Evolutionary conservation across 2,888 invertebrate species (phyloP), one percentile per base, ranked within the genome.

Genomic region (Acronicta leporina): DNA sequence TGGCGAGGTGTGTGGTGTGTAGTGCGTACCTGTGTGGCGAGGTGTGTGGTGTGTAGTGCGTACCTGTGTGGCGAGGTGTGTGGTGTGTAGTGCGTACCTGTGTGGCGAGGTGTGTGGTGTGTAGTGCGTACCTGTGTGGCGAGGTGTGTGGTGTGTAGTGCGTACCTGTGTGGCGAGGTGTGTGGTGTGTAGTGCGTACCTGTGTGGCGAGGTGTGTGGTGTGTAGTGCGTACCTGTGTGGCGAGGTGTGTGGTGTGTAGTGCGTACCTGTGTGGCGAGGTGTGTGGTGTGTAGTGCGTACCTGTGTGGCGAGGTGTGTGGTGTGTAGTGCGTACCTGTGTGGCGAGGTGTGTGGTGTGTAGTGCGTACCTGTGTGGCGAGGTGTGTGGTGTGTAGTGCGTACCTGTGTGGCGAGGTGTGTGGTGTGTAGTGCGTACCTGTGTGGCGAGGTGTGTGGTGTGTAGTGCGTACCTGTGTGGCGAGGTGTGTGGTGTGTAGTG

Each of bases 91-190:
- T 27, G 4, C 5, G 35, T 54, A 68, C 69, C 68, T 53, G 61
- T 0, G 25, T 7, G 8, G 40, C 20, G 15, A 10, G 43, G 35
- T 0, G n/a, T 3, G 30, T 30, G 20, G 20, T 20, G 20, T 4
- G 4, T 20, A 20, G 9, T 30, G 30, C n/a, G n/a, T n/a, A n/a
- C n/a, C n/a, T n/a, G n/a, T n/a, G n/a, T n/a, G n/a, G n/a, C n/a
- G n/a, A n/a, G n/a, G n/a, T n/a, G n/a, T 25, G 25, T 25, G 25
- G 2, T 2, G n/a, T 5, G 6, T 27, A 27, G 27, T 27, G 4
- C 5, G 35, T 54, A 68, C 69, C 68, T 53, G 61, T 0, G 25
- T 7, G 8, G 40, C 20, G 15, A 10, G 43, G 35, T 0, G n/a
- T 3, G 30, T 30, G 20, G 20, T 20, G 20, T 4, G 4, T 20